Evolutionary conservation across 2,113 vertebrate species (phyloP).

Genomic region (Aix galericulata): DNA sequence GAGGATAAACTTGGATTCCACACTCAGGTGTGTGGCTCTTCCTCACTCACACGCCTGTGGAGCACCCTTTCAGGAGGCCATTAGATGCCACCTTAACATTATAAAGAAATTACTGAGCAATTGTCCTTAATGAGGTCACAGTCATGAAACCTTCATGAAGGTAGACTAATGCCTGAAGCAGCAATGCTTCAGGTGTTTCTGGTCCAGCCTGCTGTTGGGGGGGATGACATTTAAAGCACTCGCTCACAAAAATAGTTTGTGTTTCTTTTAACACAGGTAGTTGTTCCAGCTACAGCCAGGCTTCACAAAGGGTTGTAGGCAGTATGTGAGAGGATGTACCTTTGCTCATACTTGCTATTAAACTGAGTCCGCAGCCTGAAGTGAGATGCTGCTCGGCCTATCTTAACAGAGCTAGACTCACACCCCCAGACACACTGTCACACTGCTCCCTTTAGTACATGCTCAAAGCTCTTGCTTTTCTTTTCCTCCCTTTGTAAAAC

Average conservation of each 20-base stretch:
- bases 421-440: neutral
- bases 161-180: neutral
- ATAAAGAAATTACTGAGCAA: neutral
- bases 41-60: neutral
- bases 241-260: neutral
- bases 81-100: neutral
- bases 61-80: neutral
- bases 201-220: neutral
- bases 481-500: neutral
- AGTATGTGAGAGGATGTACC: accelerated
- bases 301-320: neutral
- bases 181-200: neutral
- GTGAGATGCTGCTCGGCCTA: neutral
- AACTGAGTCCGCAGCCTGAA: neutral
- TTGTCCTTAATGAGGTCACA: accelerated
- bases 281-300: neutral
- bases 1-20: neutral
- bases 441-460: accelerated
- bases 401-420: neutral
- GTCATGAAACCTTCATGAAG: neutral
- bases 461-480: neutral
- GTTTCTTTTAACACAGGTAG: neutral
- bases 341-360: neutral
- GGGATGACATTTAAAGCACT: neutral
- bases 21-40: neutral